A percentile compares a stretch with the other conserved stretches of the same genome.
phyloP scores from a whole-genome alignment of 1,140 invertebrate genomes.

The Spodoptera litura region DNA sequence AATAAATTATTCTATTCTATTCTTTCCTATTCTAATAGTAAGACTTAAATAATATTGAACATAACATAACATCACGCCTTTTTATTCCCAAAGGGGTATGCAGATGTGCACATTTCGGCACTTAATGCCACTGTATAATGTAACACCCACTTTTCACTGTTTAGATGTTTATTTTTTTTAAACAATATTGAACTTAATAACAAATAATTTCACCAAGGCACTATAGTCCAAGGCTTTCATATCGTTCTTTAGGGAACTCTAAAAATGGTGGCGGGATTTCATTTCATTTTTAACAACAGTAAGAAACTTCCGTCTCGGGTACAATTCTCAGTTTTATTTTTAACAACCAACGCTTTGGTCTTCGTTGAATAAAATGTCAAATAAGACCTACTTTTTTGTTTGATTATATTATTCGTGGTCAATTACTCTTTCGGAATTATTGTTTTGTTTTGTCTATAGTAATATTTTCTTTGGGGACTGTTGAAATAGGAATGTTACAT shows the following conservation, averaged over 20 bases:
- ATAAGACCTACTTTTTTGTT: constrained; percentile 1
- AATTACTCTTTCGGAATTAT: background rate
- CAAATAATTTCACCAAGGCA: background rate
- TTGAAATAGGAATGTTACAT: background rate
- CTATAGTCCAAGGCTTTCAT: background rate
- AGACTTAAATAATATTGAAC: no score
- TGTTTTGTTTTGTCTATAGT: background rate
- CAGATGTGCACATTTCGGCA: no score
- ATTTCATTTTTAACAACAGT: constrained; percentile 5
- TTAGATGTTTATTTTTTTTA: no score
- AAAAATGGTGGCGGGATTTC: background rate
- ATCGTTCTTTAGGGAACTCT: background rate
- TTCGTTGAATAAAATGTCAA: background rate
- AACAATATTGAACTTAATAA: no score
- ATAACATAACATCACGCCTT: no score
- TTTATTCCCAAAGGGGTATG: no score
- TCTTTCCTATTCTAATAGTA: no score
- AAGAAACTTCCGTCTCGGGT: background rate
- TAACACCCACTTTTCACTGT: no score
- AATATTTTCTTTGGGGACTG: background rate
- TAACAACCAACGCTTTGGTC: background rate
- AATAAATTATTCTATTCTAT: no score
- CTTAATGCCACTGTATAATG: no score
- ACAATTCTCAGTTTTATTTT: background rate
- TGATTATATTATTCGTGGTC: no score